Evolutionary conservation across 2,888 invertebrate genomes (phyloP), one percentile per base, ranked within the genome.

Genomic region (Acleris laterana): DNA sequence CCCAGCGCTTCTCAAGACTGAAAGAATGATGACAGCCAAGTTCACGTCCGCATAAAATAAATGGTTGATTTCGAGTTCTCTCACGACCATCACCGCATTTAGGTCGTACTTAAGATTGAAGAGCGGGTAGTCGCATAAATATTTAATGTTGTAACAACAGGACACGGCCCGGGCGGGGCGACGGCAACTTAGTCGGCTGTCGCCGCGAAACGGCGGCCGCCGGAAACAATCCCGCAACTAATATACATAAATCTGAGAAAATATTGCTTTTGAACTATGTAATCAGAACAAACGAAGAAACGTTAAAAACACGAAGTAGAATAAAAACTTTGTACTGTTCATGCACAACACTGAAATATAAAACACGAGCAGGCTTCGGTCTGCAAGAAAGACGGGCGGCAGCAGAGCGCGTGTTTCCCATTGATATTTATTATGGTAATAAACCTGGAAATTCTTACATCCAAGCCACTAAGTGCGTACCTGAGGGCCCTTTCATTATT

Each of bases 341-440:
- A 59, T 28, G 25, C 20, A 49, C 48, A 25, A 51, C 53, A 20
- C 9, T 11, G n/a, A 44, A 49, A 64, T 46, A 48, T 49, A 59
- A 64, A 59, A 63, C 46, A 58, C 20, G 46, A 53, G 13, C 22
- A 44, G 48, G 25, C 48, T 52, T 63, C 59, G 49, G 6, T n/a
- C 44, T 22, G 16, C 38, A 25, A 63, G 58, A 59, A 55, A 32
- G 53, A 44, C 44, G 28, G 60, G 32, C 38, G 38, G 17, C 42
- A 44, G 55, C 49, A 65, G 55, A 60, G 49, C 28, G 49, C 22
- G 55, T 48, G 19, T 55, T 16, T 28, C 42, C 49, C 48, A 60
- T 60, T 60, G 64, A 60, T 60, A 65, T 65, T 65, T 65, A 60
- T 65, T 60, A 65, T 65, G 60, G 55, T 65, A 55, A 64, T 64